These are phyloP conservation scores for Muscicapa adusta DNA, from an alignment of 2,113 vertebrate genomes.

Conservation along the genomic window DNA sequence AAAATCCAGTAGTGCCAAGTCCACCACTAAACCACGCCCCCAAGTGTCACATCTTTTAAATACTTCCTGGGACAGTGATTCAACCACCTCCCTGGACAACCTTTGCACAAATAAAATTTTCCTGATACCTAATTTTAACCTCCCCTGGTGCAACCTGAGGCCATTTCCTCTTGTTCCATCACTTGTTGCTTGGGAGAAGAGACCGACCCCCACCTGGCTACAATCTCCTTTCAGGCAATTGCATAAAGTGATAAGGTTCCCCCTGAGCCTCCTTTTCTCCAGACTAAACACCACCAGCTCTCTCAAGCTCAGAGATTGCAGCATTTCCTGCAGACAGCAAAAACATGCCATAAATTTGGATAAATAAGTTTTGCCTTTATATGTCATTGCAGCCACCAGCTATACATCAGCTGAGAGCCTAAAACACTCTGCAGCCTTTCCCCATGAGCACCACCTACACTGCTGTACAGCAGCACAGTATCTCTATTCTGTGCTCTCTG, in stretches of 20 bases:
- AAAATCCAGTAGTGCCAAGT: not conserved
- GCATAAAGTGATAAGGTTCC: not conserved
- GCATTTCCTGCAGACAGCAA: not conserved
- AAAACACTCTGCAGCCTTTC: fast-evolving
- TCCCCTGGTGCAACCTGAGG: not conserved
- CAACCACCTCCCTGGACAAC: not conserved
- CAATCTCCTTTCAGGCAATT: not conserved
- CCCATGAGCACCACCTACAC: not conserved
- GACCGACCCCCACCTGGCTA: not conserved
- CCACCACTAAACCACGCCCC: not conserved
- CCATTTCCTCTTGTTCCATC: not conserved
- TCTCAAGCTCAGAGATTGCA: not conserved
- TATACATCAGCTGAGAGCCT: not conserved
- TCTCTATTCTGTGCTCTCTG: not conserved
- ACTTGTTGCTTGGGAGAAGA: not conserved
- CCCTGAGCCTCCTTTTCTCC: not conserved
- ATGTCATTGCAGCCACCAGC: not conserved
- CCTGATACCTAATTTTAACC: not conserved
- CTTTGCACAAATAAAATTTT: not conserved
- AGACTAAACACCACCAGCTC: not conserved
- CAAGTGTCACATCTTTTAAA: not conserved
- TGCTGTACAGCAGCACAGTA: not conserved
- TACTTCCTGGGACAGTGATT: not conserved
- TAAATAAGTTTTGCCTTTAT: not conserved
- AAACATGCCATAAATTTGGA: not conserved